A percentile compares a stretch with the other conserved stretches of the same genome.
Conservation (phyloP, 2,113 vertebrate genomes). For the Pedetes capensis region DNA sequence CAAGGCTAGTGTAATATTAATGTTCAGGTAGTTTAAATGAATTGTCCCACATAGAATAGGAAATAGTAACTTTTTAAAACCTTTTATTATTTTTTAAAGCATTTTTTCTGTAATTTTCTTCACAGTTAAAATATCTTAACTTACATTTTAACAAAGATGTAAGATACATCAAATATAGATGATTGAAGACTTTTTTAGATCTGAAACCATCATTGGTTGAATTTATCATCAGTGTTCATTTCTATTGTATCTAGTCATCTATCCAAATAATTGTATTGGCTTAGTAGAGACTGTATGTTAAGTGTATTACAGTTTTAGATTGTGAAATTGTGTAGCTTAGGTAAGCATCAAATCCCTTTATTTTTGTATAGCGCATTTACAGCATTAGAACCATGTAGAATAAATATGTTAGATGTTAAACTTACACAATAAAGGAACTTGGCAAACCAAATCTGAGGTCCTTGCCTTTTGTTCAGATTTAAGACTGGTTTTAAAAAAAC, state of each 20-base stretch:
- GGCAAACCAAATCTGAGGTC: conserved; percentile 90
- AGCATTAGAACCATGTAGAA: conserved; percentile 89
- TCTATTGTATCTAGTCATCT: conserved; percentile 83
- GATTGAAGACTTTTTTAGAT: conserved; percentile 71
- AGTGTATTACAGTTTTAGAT: conserved; percentile 86
- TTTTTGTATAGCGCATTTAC: conserved; percentile 90
- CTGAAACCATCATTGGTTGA: conserved; percentile 78
- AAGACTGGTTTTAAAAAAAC: conserved; percentile 70
- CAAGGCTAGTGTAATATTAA: conserved; percentile 53
- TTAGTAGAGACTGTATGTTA: conserved; percentile 87
- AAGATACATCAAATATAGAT: conserved; percentile 73
- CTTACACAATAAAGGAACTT: conserved; percentile 93
- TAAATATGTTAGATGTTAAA: conserved; percentile 90
- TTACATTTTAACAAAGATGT: conserved; percentile 72
- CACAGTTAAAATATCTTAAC: conserved; percentile 61
- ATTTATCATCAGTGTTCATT: conserved; percentile 85
- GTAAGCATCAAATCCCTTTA: conserved; percentile 87
- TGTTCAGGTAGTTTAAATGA: conserved; percentile 51
- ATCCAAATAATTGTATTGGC: conserved; percentile 84
- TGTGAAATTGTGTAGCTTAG: conserved; percentile 87
- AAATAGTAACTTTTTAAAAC: conserved; percentile 58
- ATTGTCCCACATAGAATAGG: conserved; percentile 47
- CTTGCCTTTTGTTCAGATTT: conserved; percentile 89
- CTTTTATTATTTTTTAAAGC: conserved; percentile 49
- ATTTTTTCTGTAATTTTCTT: conserved; percentile 71